Conservation (phyloP, 2,797 vertebrate genomes). For the Iguana delicatissima region DNA sequence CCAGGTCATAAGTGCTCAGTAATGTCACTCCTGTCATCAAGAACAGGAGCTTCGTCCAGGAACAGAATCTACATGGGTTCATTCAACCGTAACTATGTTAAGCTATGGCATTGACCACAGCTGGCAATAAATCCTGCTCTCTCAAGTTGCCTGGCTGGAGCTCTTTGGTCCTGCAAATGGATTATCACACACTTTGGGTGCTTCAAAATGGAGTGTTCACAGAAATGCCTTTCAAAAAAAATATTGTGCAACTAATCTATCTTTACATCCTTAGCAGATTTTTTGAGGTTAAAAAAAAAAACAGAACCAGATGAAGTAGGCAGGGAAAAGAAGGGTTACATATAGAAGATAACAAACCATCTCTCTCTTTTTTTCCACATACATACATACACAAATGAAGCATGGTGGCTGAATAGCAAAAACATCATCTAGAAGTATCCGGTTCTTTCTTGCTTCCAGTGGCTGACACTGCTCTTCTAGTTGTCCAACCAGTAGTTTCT, state of each 20-base stretch:
- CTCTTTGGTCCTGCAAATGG: background rate
- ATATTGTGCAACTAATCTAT: background rate
- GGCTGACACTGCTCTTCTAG: background rate
- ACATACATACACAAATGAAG: background rate
- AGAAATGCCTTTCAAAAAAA: background rate
- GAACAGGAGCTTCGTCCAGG: background rate
- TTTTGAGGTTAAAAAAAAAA: background rate
- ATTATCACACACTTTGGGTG: background rate
- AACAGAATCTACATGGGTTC: background rate
- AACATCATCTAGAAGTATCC: background rate
- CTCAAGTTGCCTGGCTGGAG: background rate
- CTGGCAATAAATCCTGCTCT: background rate
- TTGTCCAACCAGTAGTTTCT: background rate
- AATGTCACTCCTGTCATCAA: background rate
- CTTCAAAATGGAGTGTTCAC: background rate
- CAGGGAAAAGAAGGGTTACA: background rate
- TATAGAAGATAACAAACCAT: background rate
- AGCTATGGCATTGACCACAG: background rate
- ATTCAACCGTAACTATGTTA: background rate
- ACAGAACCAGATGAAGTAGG: background rate
- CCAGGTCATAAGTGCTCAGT: background rate
- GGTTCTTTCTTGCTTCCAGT: background rate
- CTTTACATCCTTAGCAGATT: background rate
- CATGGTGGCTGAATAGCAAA: background rate
- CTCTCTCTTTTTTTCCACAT: background rate